Evolutionary conservation across 2,888 invertebrate species (phyloP).

Genomic region (Polyommatus icarus): DNA sequence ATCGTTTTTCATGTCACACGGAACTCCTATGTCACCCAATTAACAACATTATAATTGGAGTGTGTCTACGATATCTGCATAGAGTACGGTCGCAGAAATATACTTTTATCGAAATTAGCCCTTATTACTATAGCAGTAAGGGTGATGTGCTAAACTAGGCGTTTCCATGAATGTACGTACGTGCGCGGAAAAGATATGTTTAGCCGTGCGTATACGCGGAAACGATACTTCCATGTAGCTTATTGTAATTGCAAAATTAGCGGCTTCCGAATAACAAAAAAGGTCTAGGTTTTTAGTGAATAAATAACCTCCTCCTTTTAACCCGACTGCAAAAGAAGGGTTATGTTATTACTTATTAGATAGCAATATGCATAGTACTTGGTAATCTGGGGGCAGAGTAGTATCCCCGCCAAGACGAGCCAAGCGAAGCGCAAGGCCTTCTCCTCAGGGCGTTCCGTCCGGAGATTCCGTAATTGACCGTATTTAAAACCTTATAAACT

Average conservation of each 20-base stretch:
- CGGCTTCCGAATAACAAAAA: not conserved
- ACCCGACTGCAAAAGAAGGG: not conserved
- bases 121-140: not conserved
- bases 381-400: too few species aligned
- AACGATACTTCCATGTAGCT: not conserved
- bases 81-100: not conserved
- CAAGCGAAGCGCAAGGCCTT: too few species aligned
- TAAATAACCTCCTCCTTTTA: not conserved
- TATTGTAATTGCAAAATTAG: not conserved
- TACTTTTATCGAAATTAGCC: not conserved
- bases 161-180: not conserved
- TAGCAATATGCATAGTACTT: too few species aligned
- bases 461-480: too few species aligned
- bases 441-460: too few species aligned
- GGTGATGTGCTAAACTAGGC: not conserved
- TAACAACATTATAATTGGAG: constrained; percentile 1
- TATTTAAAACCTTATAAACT: too few species aligned
- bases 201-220: not conserved
- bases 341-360: not conserved
- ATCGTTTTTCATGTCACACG: not conserved
- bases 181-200: not conserved
- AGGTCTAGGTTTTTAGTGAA: too few species aligned
- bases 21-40: not conserved
- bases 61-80: constrained; percentile 19
- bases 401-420: too few species aligned